These are phyloP conservation scores for Bombus cullumanus DNA, from an alignment of 1,140 invertebrate species.

Conservation along the genomic window DNA sequence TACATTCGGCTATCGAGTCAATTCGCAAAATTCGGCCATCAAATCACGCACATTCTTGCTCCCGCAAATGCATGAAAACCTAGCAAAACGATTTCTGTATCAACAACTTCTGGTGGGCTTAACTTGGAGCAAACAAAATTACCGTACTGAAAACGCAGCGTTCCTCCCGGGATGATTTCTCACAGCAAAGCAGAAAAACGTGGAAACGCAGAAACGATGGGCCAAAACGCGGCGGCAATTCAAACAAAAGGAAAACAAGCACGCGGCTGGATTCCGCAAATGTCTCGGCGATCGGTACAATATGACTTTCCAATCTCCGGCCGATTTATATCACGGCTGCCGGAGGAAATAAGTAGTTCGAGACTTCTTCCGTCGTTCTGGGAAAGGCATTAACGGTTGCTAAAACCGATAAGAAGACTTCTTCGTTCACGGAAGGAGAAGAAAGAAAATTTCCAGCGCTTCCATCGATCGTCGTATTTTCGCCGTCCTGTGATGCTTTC, in stretches of 20 bases:
- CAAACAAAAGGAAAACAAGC: neutral
- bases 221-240: conserved; percentile 1
- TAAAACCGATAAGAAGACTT: conserved; percentile 68
- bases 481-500: neutral
- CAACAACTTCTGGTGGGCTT: neutral
- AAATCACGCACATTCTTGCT: neutral
- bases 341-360: conserved; percentile 21
- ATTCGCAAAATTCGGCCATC: neutral
- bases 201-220: too few species aligned
- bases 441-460: conserved; percentile 44
- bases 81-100: neutral
- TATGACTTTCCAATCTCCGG: conserved; percentile 25
- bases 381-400: conserved; percentile 55
- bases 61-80: neutral
- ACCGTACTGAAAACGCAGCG: neutral
- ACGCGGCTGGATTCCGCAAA: conserved; percentile 10
- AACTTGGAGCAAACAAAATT: conserved; percentile 7
- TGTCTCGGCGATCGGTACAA: conserved; percentile 9
- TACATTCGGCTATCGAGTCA: neutral
- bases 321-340: neutral
- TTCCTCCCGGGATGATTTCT: neutral
- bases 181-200: neutral
- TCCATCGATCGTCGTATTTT: conserved; percentile 16
- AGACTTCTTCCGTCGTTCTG: conserved; percentile 34
- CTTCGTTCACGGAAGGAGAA: conserved; percentile 23